Base-by-base conservation (phyloP, 2,888 invertebrate genomes). In the Hetaerina titia region DNA sequence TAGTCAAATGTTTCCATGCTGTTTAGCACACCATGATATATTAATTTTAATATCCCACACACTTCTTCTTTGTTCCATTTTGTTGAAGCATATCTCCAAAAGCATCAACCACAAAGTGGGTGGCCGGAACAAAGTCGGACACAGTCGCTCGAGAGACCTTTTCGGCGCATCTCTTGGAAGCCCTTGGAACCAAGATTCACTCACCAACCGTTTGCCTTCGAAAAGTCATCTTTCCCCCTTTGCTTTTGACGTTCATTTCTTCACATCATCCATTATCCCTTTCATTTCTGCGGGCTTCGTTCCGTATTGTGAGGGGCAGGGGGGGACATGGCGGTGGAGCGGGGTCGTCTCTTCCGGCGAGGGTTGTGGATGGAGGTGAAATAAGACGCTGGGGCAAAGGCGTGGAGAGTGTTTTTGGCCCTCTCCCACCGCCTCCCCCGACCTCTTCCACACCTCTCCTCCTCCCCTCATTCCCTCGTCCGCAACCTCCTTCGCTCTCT, bases 211-310 rank as follows among this genome's bases (percentile, higher is more conserved):
- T 31, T 81, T 31, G 81, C 25, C 81, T 31, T 81, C 81, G 81
- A 31, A 81, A 81, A 81, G 81, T 81, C 81, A 81, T 81, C 81
- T 69, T 69, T n/a, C n/a, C 69, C 69, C 15, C 81, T 81, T 31
- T 22, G 13, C 81, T 81, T 9, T 31, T 22, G 9, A 13, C 81
- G 81, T 31, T 81, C 81, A 31, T 81, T 81, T 31, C 81, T 81
- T 81, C 81, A 11, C 81, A 25, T 81, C 81, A 31, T 81, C 81
- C 81, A 81, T 81, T 81, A 81, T 81, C 81, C 81, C 31, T 81
- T 81, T 81, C 81, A 31, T 81, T 81, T 81, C 81, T 81, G 81
- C 31, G 11, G 31, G 81, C 81, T 31, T 31, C 31, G 11, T 31
- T 31, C 81, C 81, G 25, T 31, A 81, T 81, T 81, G 25, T 81